Conservation (phyloP, 2,888 invertebrate genomes). For the Tubulanus polymorphus region DNA sequence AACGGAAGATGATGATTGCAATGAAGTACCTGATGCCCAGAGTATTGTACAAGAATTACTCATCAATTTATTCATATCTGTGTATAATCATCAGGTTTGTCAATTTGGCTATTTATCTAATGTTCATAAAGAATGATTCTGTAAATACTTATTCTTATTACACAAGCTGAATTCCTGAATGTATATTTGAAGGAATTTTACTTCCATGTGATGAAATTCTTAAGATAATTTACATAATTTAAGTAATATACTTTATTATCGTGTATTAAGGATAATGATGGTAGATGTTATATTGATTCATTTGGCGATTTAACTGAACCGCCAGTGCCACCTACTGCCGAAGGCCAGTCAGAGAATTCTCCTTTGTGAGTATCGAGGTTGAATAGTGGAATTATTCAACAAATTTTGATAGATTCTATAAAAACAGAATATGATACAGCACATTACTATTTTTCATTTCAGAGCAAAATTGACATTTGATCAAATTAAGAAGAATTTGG, state of each 20-base stretch:
- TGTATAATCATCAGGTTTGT: conserved; percentile 81
- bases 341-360: conserved; percentile 24
- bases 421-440: too few relatives aligned
- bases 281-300: conserved; percentile 92
- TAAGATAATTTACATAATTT: too few relatives aligned
- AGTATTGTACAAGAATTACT: conserved; percentile 87
- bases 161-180: neutral
- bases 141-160: neutral
- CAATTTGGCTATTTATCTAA: neutral
- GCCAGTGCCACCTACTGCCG: conserved; percentile 58
- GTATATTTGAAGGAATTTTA: too few relatives aligned
- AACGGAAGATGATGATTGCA: conserved; percentile 64
- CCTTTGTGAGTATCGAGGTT: too few relatives aligned
- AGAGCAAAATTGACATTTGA: conserved; percentile 76
- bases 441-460: conserved; percentile 22
- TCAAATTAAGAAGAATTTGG: conserved; percentile 85
- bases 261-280: conserved; percentile 73
- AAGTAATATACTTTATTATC: neutral
- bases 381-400: too few relatives aligned
- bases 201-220: too few relatives aligned
- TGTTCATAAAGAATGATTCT: neutral
- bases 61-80: conserved; percentile 82
- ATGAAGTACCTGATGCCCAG: conserved; percentile 76
- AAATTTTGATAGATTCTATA: too few relatives aligned
- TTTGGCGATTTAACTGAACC: conserved; percentile 84